A percentile compares a stretch with the other conserved stretches of the same genome.
These are phyloP conservation scores for Meteorus cinctellus DNA, from an alignment of 2,888 invertebrate species.

Conservation along the genomic window DNA sequence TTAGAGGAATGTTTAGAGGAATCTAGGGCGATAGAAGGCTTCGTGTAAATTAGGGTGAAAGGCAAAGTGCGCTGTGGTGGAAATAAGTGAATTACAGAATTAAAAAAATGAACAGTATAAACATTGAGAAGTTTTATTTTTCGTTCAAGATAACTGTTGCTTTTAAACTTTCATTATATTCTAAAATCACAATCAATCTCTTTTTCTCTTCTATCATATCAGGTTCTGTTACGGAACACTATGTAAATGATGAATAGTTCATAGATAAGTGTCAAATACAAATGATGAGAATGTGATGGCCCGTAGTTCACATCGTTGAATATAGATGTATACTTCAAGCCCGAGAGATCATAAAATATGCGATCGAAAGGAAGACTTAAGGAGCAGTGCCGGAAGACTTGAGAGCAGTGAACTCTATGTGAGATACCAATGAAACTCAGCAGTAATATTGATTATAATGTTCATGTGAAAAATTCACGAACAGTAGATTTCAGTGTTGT, in stretches of 20 bases:
- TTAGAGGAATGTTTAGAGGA: not conserved
- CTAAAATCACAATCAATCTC: too few relatives aligned
- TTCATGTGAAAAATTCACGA: not conserved
- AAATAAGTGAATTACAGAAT: too few relatives aligned
- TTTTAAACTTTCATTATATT: not conserved
- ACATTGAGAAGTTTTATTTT: not conserved
- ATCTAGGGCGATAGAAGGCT: not conserved
- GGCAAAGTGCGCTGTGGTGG: not conserved
- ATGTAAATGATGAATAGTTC: not conserved
- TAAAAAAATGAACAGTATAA: not conserved
- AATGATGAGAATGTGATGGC: not conserved
- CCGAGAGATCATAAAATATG: not conserved
- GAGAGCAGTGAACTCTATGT: constrained; percentile 4
- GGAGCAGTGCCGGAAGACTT: not conserved
- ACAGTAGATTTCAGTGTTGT: not conserved
- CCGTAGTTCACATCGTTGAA: not conserved
- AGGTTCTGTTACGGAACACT: not conserved
- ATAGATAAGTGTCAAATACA: not conserved
- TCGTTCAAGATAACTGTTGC: not conserved
- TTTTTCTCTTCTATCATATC: not conserved
- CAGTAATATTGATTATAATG: not conserved
- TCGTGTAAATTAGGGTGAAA: not conserved
- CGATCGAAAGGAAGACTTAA: not conserved
- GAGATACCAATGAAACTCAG: not conserved
- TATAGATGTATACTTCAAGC: not conserved